Evolutionary conservation across 2,888 invertebrate species (phyloP).

Genomic region (Allacma fusca): DNA sequence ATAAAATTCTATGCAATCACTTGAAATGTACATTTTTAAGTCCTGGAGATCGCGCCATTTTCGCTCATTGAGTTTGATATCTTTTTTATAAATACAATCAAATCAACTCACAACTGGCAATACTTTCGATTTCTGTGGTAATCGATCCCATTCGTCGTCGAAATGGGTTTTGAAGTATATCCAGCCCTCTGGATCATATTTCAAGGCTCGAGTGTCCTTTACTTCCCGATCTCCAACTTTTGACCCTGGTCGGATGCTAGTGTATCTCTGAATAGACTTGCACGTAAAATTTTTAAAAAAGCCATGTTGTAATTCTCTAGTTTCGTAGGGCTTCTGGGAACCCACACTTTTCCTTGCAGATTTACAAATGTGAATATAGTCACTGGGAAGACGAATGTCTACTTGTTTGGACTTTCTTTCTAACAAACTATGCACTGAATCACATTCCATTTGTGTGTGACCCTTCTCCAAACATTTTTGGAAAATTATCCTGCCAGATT

Average conservation of each 20-base stretch:
- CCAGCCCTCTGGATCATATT: not conserved
- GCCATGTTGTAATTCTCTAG: not conserved
- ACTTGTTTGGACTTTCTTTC: conserved; percentile 54
- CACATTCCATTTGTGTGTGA: conserved; percentile 64
- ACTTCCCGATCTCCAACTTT: not conserved
- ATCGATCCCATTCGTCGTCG: too few species aligned
- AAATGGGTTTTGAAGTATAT: conserved; percentile 8
- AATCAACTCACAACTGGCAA: not conserved
- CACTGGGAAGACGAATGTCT: not conserved
- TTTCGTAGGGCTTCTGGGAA: not conserved
- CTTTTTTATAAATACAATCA: not conserved
- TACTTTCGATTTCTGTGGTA: not conserved
- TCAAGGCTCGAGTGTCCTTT: not conserved
- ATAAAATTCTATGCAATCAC: not conserved
- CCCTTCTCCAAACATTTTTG: conserved; percentile 63
- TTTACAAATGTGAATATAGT: not conserved
- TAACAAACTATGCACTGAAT: conserved; percentile 63
- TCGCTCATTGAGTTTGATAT: not conserved
- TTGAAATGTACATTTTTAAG: not conserved
- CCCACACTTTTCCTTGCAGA: not conserved
- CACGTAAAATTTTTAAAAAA: not conserved
- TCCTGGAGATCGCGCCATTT: not conserved
- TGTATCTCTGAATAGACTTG: not conserved
- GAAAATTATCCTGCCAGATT: conserved; percentile 53
- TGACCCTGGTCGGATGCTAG: not conserved